Conservation (phyloP, 2,113 vertebrate genomes). For the Nansenia antarctica region DNA sequence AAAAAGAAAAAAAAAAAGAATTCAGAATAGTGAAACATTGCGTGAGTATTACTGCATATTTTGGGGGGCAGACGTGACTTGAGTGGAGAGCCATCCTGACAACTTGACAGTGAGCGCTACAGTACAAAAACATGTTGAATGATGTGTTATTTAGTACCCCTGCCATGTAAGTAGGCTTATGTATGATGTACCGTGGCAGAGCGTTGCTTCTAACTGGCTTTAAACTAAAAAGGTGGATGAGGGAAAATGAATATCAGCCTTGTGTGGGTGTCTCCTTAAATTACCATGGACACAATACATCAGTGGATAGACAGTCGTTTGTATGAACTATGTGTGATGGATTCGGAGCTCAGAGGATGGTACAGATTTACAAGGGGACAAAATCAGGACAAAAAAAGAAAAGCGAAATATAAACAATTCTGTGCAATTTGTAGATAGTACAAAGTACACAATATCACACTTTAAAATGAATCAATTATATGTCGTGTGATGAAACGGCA, state of each 20-base stretch:
- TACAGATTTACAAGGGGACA: constrained; percentile 31
- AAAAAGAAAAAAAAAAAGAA: constrained; percentile 27
- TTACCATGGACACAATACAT: constrained; percentile 66
- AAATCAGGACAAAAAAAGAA: constrained; percentile 26
- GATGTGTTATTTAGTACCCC: constrained; percentile 59
- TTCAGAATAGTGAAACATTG: constrained; percentile 49
- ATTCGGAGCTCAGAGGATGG: constrained; percentile 57
- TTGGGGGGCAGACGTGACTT: constrained; percentile 34
- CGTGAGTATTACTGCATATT: constrained; percentile 60
- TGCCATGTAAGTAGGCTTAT: constrained; percentile 64
- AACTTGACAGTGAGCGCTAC: constrained; percentile 59
- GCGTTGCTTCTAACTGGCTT: constrained; percentile 65
- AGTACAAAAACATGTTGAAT: constrained; percentile 66
- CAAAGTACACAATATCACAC: constrained; percentile 50
- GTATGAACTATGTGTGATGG: constrained; percentile 60
- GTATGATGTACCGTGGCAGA: constrained; percentile 67
- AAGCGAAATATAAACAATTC: constrained; percentile 41
- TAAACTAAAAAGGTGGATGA: constrained; percentile 73
- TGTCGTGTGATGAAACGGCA: constrained; percentile 58
- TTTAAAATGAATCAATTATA: constrained; percentile 57
- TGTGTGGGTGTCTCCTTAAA: constrained; percentile 76
- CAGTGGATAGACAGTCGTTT: constrained; percentile 70
- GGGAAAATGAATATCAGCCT: constrained; percentile 66
- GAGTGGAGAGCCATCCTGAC: constrained; percentile 58
- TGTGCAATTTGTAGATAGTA: constrained; percentile 40